Base-by-base conservation (phyloP, 2,797 vertebrate species). In the Poeciliopsis gracilis region DNA sequence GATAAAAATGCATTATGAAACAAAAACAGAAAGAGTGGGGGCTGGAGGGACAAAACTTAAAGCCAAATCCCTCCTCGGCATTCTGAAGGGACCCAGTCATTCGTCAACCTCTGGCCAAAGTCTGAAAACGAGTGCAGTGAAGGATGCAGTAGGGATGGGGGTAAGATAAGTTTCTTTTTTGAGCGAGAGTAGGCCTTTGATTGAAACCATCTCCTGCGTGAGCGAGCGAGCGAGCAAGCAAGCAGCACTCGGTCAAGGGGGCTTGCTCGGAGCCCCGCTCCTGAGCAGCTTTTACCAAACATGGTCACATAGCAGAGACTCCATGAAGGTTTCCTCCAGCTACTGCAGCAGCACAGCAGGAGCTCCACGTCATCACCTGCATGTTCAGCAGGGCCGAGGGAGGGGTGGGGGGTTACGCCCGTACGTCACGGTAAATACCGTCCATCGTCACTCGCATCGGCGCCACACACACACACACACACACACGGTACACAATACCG, bases 201-300 rank as follows among this genome's bases (percentile, higher is more conserved):
- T 92, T 93, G 89, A 95, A 94, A 94, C 92, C 94, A 94, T 92
- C 88, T 88, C 75, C n/a, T 71, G 84, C 63, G 73, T 78, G 85
- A 81, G 78, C 75, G 72, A 85, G 78, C 75, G 72, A 85, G 85
- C 51, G 33, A 33, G 33, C 33, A 33, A 33, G 33, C 33, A 33
- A 33, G 33, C 33, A 33, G 47, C 71, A 57, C 43, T 86, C 81
- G 89, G 93, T 94, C 93, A 93, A 55, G 53, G 90, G 89, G 92
- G 91, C 88, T 93, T 89, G 91, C 89, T 93, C 90, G 89, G 87
- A 89, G 89, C 83, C 89, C 28, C 45, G 74, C 81, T 91, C 86
- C 84, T 86, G 89, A 81, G 88, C 84, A 91, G 91, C 91, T 95
- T 95, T 96, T 96, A 96, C 96, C 95, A 96, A 96, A 96, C 94